Base-by-base conservation (phyloP, 2,797 vertebrate species). In the Enteromius radiatus region DNA sequence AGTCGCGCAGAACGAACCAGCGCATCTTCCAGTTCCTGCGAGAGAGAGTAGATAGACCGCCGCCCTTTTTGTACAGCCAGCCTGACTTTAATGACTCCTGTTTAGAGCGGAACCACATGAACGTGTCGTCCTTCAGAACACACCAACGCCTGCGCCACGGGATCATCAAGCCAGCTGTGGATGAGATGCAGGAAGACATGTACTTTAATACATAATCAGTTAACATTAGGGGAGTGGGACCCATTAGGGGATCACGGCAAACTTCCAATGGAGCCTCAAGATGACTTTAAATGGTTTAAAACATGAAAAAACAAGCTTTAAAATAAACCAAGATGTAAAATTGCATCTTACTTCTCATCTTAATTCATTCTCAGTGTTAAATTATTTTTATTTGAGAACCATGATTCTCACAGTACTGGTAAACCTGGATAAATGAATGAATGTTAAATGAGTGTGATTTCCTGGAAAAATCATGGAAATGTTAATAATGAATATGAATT, bases 101-200 rank as follows among this genome's bases (percentile, higher is more conserved):
- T 87, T 98, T 98, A 85, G 97, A 97, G 56, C 97, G 95, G 92
- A 98, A 98, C 97, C 97, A 98, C 97, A 98, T 97, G 92, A 98
- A 97, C 76, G 96, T 97, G 85, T 98, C 97, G 0, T 98, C 97
- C 89, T 98, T 98, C 86, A 98, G 87, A 78, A 98, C 97, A 26
- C 97, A 98, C 97, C 97, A 98, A 31, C 97, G 96, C 41, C 96
- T 93, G 68, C 96, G 93, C 97, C 97, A 98, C 0, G 96, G 96
- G 90, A 96, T 97, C 96, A 98, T 98, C 80, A 98, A 92, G 28
- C 97, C 97, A 69, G 97, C 97, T 96, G 86, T 76, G 49, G 26
- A 59, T 28, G 26, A 69, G 26, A 47, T 1, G 2, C 12, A 59
- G 49, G 33, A 49, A 52, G 11, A 33, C 19, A 38, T 26, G 31